phyloP scores from a whole-genome alignment of 2,113 vertebrate genomes.

The Andinoacara biseriatus region DNA sequence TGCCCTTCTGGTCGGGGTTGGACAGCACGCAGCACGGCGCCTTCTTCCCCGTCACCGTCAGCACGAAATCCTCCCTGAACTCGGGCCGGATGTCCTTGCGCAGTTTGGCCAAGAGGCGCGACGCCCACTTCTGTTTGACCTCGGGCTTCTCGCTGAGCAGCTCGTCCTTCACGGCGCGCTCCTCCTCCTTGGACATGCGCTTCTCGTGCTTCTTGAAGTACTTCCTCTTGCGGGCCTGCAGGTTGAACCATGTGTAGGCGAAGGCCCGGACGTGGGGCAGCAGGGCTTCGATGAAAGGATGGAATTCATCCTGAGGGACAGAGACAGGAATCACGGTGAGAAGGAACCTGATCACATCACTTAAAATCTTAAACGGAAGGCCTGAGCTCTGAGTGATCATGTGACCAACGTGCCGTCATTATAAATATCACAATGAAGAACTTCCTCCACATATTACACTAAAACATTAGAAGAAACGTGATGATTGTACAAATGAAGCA shows the following conservation, averaged over 20 bases:
- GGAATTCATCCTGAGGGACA: constrained; percentile 93
- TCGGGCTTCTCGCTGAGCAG: constrained; percentile 97
- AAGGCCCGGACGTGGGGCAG: constrained; percentile 98
- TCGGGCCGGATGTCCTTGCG: constrained; percentile 99
- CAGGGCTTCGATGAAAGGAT: constrained; percentile 99
- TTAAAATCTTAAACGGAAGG: no score
- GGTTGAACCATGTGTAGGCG: constrained; percentile 99
- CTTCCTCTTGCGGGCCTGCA: constrained; percentile 99
- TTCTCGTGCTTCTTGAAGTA: constrained; percentile 99
- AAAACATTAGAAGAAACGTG: not conserved
- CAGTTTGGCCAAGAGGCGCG: constrained; percentile 96
- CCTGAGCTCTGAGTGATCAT: not conserved
- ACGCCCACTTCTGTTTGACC: constrained; percentile 99
- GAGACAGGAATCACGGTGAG: not conserved
- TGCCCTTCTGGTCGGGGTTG: constrained; percentile 99
- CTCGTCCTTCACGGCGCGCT: constrained; percentile 98
- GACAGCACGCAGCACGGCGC: constrained; percentile 97
- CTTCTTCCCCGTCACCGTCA: constrained; percentile 98
- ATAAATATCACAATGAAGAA: no score
- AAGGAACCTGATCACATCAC: no score
- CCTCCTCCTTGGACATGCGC: constrained; percentile 99
- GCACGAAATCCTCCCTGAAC: constrained; percentile 99
- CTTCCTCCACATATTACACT: not conserved
- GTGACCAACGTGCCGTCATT: not conserved
- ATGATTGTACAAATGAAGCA: not conserved